Base-by-base conservation (phyloP, 2,888 invertebrate species). In the Pseudococcus jackbeardsleyi region DNA sequence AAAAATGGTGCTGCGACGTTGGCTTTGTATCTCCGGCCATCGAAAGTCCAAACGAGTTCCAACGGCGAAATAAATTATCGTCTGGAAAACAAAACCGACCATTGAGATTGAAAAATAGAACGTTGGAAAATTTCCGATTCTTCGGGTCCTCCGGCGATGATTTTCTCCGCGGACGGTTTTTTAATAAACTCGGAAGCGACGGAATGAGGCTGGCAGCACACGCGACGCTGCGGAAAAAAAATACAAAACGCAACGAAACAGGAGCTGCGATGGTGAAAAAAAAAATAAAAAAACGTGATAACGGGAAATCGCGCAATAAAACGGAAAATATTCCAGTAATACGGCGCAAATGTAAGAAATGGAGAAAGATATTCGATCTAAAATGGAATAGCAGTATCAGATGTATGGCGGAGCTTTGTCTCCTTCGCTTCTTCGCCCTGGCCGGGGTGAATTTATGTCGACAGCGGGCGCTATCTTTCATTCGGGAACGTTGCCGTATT, bases 321-420 rank as follows among this genome's bases (percentile, higher is more conserved):
- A 86, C 86, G 86, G 86, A 86, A 86, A 86, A 86, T 86, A 86
- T 86, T 68, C 86, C 72, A 86, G 86, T 86, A 86, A 86, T 86
- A 86, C 86, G 72, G 86, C 86, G 86, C 86, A 86, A 86, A 86
- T 86, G 86, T 86, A 86, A 86, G 86, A 86, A 86, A 86, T 86
- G 86, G 86, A 86, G 86, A 86, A 86, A 86, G 86, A 86, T 86
- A 86, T 86, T 86, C 86, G 86, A 86, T 86, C 86, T 86, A 86
- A 86, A 86, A 86, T 86, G 86, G 86, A 86, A 86, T 86, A 86
- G 86, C 86, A 86, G 86, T 86, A 86, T 86, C 86, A 86, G 86
- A 86, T 86, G 86, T 86, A 86, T 64, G 86, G 72, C 86, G 86
- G 68, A 86, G 86, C 86, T 86, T 86, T 86, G 86, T 86, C 86